Evolutionary conservation across 2,888 invertebrate genomes (phyloP), one percentile per base, ranked within the genome.

Genomic region (Aethes cnicana): DNA sequence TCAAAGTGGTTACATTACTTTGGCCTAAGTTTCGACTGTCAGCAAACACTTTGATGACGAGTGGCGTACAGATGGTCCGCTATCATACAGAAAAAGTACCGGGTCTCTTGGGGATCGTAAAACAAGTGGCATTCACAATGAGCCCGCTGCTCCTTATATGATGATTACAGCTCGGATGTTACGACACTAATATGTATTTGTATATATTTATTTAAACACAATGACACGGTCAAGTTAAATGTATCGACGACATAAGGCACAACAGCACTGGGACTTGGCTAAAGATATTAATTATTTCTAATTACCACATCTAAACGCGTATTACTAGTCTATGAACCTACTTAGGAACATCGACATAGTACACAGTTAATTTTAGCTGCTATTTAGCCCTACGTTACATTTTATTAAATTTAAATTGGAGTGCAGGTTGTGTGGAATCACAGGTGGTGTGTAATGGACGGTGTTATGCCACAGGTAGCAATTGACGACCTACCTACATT

Each of bases 81-180:
- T n/a, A n/a, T n/a, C n/a, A n/a, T n/a, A n/a, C n/a, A n/a, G n/a
- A n/a, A n/a, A n/a, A n/a, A n/a, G n/a, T n/a, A n/a, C n/a, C n/a
- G n/a, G n/a, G n/a, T n/a, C n/a, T n/a, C n/a, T n/a, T n/a, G n/a
- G n/a, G n/a, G n/a, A n/a, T n/a, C n/a, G n/a, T n/a, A n/a, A n/a
- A n/a, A n/a, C n/a, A n/a, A n/a, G n/a, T n/a, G n/a, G n/a, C n/a
- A n/a, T n/a, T n/a, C n/a, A n/a, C n/a, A n/a, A n/a, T n/a, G n/a
- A n/a, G n/a, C n/a, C n/a, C n/a, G n/a, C n/a, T 55, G 44, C 23
- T 47, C 54, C 47, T 50, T 54, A 43, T 30, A 47, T 46, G 44
- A 37, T 23, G 23, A 46, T 46, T 44, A 50, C 37, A 43, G 21
- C 36, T 11, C 14, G 14, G 26, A 28, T 49, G 14, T 33, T 18